Evolutionary conservation across 2,113 vertebrate species (phyloP).

Genomic region (Tragelaphus scriptus): DNA sequence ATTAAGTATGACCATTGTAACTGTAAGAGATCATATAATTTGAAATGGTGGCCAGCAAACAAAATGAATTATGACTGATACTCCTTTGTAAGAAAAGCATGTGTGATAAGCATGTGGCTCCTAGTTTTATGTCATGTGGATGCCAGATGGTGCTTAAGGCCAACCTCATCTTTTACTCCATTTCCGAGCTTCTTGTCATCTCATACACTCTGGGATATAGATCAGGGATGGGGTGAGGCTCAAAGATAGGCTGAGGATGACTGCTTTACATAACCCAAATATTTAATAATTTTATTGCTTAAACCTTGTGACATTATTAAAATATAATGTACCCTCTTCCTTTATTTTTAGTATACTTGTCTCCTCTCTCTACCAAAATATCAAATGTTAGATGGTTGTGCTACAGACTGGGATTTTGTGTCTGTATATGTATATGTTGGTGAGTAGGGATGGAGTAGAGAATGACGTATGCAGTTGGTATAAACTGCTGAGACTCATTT

Average conservation of each 20-base stretch:
- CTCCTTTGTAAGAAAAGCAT: not conserved
- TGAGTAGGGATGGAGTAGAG: not conserved
- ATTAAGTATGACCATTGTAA: not conserved
- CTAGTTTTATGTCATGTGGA: not conserved
- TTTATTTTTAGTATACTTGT: not conserved
- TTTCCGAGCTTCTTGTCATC: not conserved
- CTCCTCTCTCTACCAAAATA: not conserved
- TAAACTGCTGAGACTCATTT: not conserved
- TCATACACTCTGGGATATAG: not conserved
- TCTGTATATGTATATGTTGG: not conserved
- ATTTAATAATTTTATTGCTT: not conserved
- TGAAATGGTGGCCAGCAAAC: not conserved
- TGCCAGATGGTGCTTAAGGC: not conserved
- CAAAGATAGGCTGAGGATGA: not conserved
- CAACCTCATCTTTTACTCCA: not conserved
- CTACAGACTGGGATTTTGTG: not conserved
- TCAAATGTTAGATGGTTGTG: not conserved
- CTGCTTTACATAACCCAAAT: not conserved
- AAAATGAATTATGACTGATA: not conserved
- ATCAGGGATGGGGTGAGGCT: not conserved
- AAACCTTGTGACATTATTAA: not conserved
- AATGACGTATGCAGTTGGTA: not conserved
- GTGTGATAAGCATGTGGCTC: not conserved
- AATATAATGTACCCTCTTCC: not conserved
- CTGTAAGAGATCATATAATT: not conserved